Conservation (phyloP, 2,888 invertebrate species). For the Didymodactylos carnosus region DNA sequence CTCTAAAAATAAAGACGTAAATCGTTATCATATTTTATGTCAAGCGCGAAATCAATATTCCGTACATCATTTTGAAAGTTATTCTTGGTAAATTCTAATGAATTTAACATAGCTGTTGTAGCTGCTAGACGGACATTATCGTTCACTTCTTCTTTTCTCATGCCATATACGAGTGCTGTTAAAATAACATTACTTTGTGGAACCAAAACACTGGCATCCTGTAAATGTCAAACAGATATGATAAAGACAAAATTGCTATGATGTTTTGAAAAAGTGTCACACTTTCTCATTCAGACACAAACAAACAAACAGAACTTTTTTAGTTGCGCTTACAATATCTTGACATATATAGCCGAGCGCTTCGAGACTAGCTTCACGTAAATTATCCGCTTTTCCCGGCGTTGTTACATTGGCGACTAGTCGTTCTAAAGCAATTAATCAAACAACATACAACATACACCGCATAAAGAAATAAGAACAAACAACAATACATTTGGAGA, state of each 20-base stretch:
- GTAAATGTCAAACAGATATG: slow-evolving; percentile 18
- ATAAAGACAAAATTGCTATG: neutral
- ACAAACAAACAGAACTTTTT: too few relatives aligned
- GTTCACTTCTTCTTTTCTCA: slow-evolving; percentile 74
- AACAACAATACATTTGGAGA: too few relatives aligned
- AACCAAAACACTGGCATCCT: slow-evolving; percentile 63
- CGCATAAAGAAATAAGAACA: neutral
- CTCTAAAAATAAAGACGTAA: slow-evolving; percentile 32
- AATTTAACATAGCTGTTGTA: slow-evolving; percentile 82
- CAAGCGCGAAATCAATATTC: slow-evolving; percentile 13
- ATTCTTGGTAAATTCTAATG: slow-evolving; percentile 87
- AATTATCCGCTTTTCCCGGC: slow-evolving; percentile 53
- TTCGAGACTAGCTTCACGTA: slow-evolving; percentile 87
- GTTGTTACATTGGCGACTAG: slow-evolving; percentile 7
- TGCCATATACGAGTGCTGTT: slow-evolving; percentile 94
- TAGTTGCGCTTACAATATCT: slow-evolving; percentile 55
- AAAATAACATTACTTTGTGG: slow-evolving; percentile 82
- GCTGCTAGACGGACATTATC: slow-evolving; percentile 84
- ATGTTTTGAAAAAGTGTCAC: too few relatives aligned
- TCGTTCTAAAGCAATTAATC: neutral
- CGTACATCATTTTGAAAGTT: slow-evolving; percentile 80
- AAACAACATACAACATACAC: neutral
- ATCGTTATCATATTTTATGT: neutral
- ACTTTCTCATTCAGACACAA: neutral
- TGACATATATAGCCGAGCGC: slow-evolving; percentile 96